Evolutionary conservation across 2,888 invertebrate genomes (phyloP), one percentile per base, ranked within the genome.

Genomic region (Ichneumon xanthorius): DNA sequence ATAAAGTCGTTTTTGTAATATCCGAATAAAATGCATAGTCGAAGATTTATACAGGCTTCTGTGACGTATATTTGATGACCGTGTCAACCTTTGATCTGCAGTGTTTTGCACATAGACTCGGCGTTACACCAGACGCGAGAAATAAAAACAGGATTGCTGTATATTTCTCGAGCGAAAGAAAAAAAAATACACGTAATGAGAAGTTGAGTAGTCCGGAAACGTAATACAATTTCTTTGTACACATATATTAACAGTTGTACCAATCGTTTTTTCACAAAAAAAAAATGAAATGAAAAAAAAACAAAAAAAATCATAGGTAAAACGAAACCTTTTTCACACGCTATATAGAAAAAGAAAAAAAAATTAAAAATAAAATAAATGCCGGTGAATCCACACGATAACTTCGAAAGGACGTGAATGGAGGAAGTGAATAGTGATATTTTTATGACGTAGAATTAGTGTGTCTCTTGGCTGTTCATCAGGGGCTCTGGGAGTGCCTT

Each of bases 1-100:
- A 90, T 89, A 89, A 90, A 91, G 89, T 91, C 90, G 91, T 92
- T 92, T 92, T 92, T 92, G 92, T 92, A 92, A 92, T 91, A 92
- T 90, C 91, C 91, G 90, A 92, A 92, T 92, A 92, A 92, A 92
- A 90, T 92, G 90, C 91, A 92, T 92, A 92, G 90, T 90, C 91
- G 89, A 92, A 89, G 84, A 89, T 89, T 87, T 88, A 88, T 73
- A 78, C 63, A 73, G 70, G 78, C 67, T 73, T 75, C 65, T 70
- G 37, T 68, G 71, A 71, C 40, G 45, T 82, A 79, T 71, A 73
- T 80, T 80, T 61, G 26, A 84, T 72, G 75, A 78, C 71, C 75
- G 61, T 86, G 55, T 80, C 50, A 40, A 82, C 81, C 76, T 71
- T 72, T 72, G 79, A 55, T 53, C 61, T 48, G 53, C 48, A 33